Percentiles rank a stretch among this genome's conserved stretches.
Evolutionary conservation across 2,797 vertebrate genomes (phyloP).

Genomic region (Acanthurus leucopareius): DNA sequence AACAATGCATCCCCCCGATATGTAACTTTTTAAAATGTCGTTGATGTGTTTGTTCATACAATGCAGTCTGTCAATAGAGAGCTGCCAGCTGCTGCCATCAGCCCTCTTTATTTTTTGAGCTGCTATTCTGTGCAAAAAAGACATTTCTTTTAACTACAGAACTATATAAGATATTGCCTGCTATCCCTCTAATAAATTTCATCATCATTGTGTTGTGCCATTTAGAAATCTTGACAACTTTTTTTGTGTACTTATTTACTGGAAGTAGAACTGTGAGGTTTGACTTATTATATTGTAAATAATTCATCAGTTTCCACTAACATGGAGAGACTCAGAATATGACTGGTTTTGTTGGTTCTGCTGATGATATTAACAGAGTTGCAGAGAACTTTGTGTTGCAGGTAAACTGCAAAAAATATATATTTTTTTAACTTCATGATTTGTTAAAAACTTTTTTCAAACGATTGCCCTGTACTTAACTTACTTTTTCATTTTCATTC

Average conservation of each 20-base stretch:
- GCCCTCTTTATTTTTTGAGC: not conserved
- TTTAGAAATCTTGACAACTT: not conserved
- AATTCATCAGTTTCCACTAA: not conserved
- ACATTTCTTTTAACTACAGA: slow-evolving; percentile 10
- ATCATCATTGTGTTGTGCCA: not conserved
- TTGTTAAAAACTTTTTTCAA: not conserved
- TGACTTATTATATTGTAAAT: not conserved
- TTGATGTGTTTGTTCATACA: no score
- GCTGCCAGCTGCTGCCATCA: no score
- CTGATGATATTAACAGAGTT: not conserved
- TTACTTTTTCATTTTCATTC: not conserved
- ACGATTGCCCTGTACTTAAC: not conserved
- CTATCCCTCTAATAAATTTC: not conserved
- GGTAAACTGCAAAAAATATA: not conserved
- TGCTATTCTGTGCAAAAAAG: not conserved
- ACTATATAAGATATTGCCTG: not conserved
- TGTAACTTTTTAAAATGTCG: not conserved
- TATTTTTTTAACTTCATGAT: not conserved
- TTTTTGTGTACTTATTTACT: not conserved
- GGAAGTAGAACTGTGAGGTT: not conserved
- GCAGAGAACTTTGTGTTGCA: not conserved
- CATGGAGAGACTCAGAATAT: not conserved
- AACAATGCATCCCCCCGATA: not conserved
- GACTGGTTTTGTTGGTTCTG: not conserved
- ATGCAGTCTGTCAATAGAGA: no score